These are phyloP conservation scores for Tympanuchus pallidicinctus DNA, from an alignment of 2,113 vertebrate species.

Conservation along the genomic window DNA sequence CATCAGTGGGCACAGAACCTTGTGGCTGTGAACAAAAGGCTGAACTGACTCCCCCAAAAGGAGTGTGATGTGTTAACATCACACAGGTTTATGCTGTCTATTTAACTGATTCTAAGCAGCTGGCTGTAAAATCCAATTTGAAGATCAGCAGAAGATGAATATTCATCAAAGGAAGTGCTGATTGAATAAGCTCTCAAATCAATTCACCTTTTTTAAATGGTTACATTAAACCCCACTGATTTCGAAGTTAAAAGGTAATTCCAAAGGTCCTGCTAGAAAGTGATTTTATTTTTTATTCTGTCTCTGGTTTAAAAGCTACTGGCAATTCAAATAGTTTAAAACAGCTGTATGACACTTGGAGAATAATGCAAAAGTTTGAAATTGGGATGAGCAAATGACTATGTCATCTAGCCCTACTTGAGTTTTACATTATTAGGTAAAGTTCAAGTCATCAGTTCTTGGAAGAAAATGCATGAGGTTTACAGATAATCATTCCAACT, in stretches of 20 bases:
- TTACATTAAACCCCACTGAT: background rate
- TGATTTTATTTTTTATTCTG: background rate
- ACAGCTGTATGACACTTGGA: background rate
- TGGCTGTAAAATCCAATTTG: background rate
- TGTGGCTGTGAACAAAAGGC: background rate
- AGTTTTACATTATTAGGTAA: background rate
- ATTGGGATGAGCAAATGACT: background rate
- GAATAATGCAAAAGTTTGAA: constrained; percentile 12
- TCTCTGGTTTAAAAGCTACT: constrained; percentile 11
- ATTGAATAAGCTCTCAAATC: constrained; percentile 53
- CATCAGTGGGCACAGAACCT: background rate
- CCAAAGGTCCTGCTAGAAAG: background rate
- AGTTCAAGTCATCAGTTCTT: background rate
- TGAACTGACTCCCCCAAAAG: background rate
- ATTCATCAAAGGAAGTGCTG: constrained; percentile 24
- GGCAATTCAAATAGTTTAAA: constrained; percentile 40
- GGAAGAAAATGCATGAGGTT: background rate
- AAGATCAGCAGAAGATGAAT: constrained; percentile 10
- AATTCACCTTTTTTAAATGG: background rate
- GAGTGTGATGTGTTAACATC: background rate
- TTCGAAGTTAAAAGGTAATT: constrained; percentile 26
- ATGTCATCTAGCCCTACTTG: background rate
- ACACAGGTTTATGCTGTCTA: background rate
- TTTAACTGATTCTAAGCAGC: background rate
- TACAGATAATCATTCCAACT: background rate